These are phyloP conservation scores for Oncorhynchus keta DNA, from an alignment of 2,113 vertebrate genomes.

Conservation along the genomic window DNA sequence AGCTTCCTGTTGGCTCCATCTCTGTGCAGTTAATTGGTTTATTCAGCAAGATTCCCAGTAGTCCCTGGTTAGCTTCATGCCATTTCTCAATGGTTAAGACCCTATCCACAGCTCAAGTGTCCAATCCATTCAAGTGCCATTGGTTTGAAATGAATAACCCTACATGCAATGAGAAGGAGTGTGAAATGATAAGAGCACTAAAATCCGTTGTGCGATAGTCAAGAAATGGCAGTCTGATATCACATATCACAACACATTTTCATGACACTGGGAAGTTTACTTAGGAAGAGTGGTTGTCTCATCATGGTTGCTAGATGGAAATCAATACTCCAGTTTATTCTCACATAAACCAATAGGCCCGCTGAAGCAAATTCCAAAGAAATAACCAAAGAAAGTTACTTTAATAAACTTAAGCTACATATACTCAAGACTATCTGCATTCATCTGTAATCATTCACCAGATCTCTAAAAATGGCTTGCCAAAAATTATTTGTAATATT, in stretches of 20 bases:
- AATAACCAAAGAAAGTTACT: not conserved
- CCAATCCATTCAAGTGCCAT: conserved; percentile 16
- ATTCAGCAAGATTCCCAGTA: conserved; percentile 28
- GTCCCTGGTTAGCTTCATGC: conserved; percentile 32
- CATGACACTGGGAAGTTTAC: not conserved
- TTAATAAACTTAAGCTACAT: conserved; percentile 15
- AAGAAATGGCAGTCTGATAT: conserved; percentile 16
- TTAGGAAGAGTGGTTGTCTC: not conserved
- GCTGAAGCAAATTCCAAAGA: conserved; percentile 10
- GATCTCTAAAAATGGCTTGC: conserved; percentile 24
- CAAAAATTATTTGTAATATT: conserved; percentile 16
- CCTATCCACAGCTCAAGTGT: conserved; percentile 20
- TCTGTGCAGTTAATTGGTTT: conserved; percentile 42
- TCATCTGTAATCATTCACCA: conserved; percentile 38
- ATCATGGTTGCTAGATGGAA: conserved; percentile 12
- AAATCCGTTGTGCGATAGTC: not conserved
- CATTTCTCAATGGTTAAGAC: conserved; percentile 29
- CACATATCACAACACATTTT: conserved; percentile 21
- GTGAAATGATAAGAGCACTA: conserved; percentile 8
- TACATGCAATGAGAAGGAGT: not conserved
- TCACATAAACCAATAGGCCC: not conserved
- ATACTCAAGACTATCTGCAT: conserved; percentile 18
- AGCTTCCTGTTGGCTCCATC: conserved; percentile 32
- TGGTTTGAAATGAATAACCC: conserved; percentile 14
- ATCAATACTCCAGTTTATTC: conserved; percentile 9